Evolutionary conservation across 2,888 invertebrate genomes (phyloP).

Genomic region (Ornithoptera alexandrae): DNA sequence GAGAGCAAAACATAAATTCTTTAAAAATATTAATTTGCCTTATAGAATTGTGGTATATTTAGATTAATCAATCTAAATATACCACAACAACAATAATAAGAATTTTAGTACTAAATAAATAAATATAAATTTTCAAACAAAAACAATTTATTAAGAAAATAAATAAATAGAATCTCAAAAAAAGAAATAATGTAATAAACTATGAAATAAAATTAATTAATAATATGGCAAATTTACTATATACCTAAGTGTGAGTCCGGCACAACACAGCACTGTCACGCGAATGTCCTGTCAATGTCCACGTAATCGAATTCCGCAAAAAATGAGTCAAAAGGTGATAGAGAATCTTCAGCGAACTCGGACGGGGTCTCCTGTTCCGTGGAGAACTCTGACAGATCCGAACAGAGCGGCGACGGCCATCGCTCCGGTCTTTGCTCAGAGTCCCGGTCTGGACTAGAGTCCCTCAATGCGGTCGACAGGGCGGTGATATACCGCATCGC

Average conservation of each 20-base stretch:
- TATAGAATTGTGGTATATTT: too few species aligned
- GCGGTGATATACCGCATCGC: conserved; percentile 93
- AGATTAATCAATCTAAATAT: background rate
- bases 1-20: background rate
- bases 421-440: conserved; percentile 53
- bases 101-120: conserved; percentile 39
- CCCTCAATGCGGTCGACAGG: conserved; percentile 83
- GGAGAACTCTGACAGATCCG: conserved; percentile 78
- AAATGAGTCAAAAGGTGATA: conserved; percentile 80
- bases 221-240: conserved; percentile 71
- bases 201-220: conserved; percentile 60
- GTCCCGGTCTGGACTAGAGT: conserved; percentile 55
- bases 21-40: background rate
- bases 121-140: conserved; percentile 49
- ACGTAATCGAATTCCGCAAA: conserved; percentile 76
- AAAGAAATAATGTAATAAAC: conserved; percentile 58
- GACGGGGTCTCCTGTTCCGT: conserved; percentile 73
- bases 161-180: conserved; percentile 64
- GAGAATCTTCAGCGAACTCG: conserved; percentile 75
- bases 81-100: background rate
- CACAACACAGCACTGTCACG: conserved; percentile 66
- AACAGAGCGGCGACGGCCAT: conserved; percentile 72
- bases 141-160: conserved; percentile 71
- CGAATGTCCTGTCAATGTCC: conserved; percentile 72
- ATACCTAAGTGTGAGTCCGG: conserved; percentile 54